Evolutionary conservation across 1,140 invertebrate species (phyloP), one percentile per base, ranked within the genome.

Genomic region (Drosophila obscura): DNA sequence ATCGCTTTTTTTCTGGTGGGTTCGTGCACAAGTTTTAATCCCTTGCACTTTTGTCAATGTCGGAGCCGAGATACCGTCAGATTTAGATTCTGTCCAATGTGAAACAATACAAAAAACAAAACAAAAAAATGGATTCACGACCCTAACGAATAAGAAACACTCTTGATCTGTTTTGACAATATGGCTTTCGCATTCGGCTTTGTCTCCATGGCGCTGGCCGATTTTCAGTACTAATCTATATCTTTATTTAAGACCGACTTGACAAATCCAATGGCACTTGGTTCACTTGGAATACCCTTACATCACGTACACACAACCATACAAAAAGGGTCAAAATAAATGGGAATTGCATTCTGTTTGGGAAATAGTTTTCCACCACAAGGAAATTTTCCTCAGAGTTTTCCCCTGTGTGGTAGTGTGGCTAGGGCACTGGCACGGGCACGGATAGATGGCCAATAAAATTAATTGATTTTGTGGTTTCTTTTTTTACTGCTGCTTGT

Each of bases 11-110:
- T 48, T 26, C 35, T 60, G 31, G 48, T 64, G 19, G 19, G 19
- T 50, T 56, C 65, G 62, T 62, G 74, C 64, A 75, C 62, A 82
- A 87, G 78, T 85, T 85, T 85, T 85, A 85, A 85, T 85, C 82
- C 82, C 78, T 82, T 87, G 82, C 82, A 82, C 82, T 85, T 85
- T 79, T 82, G 82, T 87, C 82, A 87, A 85, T 85, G 82, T 87
- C 82, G 76, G 66, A 56, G 75, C 48, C 74, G 53, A 74, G 64
- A 58, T 74, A 75, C 62, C 75, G 72, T 67, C 63, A 75, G 56
- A 67, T 68, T 69, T 69, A 69, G 66, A 68, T 56, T 57, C 65
- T 55, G 69, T 50, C 71, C 82, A 82, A 75, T 78, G 82, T 63
- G 82, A 87, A 85, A 75, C 82, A 72, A 50, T 45, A 63, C 63